phyloP scores from a whole-genome alignment of 2,797 vertebrate genomes.

The Cephalopachus bancanus region DNA sequence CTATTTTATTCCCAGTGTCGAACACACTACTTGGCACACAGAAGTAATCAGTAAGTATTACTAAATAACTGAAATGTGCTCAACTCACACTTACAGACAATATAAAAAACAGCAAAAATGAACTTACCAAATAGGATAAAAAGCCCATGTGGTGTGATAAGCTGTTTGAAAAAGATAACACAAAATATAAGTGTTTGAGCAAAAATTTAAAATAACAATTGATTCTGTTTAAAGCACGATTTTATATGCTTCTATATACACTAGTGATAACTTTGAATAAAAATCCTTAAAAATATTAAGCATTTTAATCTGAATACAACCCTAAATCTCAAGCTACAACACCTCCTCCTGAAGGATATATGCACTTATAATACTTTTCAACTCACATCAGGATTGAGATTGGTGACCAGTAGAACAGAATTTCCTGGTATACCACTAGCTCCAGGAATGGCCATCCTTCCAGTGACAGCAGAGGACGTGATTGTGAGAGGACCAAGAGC shows the following conservation, averaged over 20 bases:
- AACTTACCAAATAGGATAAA: conserved; percentile 95
- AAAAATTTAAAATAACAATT: conserved; percentile 50
- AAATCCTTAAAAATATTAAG: conserved; percentile 54
- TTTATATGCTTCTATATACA: conserved; percentile 49
- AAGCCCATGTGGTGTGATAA: conserved; percentile 92
- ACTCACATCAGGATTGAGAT: conserved; percentile 94
- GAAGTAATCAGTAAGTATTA: conserved; percentile 43
- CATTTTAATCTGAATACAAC: conserved; percentile 54
- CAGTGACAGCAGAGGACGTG: conserved; percentile 85
- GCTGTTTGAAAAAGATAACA: conserved; percentile 89
- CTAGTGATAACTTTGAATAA: conserved; percentile 28
- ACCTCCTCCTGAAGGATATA: conserved; percentile 54
- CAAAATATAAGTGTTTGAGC: conserved; percentile 73
- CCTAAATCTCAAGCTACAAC: not conserved
- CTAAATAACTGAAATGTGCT: conserved; percentile 59
- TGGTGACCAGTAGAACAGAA: conserved; percentile 92
- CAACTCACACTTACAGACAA: conserved; percentile 45
- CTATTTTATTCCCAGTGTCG: not conserved
- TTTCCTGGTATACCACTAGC: conserved; percentile 86
- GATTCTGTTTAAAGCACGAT: conserved; percentile 44
- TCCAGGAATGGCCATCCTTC: conserved; percentile 86
- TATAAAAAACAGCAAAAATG: conserved; percentile 40
- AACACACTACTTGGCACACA: conserved; percentile 29
- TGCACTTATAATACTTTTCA: conserved; percentile 55
- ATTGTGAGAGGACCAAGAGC: conserved; percentile 87